Evolutionary conservation across 1,140 invertebrate species (phyloP), one percentile per base, ranked within the genome.

Genomic region (Aphis craccivora): DNA sequence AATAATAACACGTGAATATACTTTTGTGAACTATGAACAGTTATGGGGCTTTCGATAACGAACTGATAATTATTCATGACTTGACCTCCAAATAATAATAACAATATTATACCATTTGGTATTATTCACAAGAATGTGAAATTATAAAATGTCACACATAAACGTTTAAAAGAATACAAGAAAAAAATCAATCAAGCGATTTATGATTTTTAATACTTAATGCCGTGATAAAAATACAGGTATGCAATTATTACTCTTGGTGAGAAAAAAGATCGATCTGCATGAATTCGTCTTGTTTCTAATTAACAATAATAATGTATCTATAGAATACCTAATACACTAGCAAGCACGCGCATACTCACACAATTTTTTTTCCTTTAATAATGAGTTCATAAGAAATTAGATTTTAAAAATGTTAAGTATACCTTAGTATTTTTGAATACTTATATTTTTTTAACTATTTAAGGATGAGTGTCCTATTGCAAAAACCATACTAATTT

Each of bases 81-180:
- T 88, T 88, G 86, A 88, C 86, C 86, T 88, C 45, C n/a, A 88
- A 88, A 88, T 18, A n/a, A 88, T 51, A 88, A 88, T 88, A 88
- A 88, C n/a, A 88, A 30, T 84, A 40, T 40, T 40, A 88, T 51
- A 23, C 45, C 11, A n/a, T 35, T 20, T 51, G 48, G 48, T 76
- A n/a, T 76, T 76, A 76, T 76, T 76, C 20, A 76, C 60, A 76
- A 76, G 14, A 76, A 76, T 76, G 60, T 76, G 14, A 76, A 76
- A 76, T 76, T 67, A 40, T 40, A 76, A 76, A 76, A 76, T 76
- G 60, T 35, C 60, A 76, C 60, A 76, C 60, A 76, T 76, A 18
- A 76, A 76, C 30, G 55, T 67, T 14, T 5, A 20, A 76, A 76
- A 67, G 14, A 67, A n/a, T 18, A n/a, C 0, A n/a, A 67, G 2